phyloP scores from a whole-genome alignment of 2,888 invertebrate species.

The Nysson spinosus region DNA sequence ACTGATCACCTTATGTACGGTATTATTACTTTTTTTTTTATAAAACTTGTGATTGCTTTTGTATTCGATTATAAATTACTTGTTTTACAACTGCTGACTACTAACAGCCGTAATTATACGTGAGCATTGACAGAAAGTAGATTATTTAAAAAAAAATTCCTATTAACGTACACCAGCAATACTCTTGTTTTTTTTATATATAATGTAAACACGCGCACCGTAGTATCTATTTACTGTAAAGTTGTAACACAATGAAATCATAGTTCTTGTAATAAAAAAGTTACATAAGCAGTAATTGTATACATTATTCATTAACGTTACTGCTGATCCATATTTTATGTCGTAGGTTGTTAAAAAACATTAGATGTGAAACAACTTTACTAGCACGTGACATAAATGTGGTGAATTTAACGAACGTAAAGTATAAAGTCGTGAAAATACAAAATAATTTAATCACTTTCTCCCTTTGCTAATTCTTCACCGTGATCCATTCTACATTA shows the following conservation, averaged over 20 bases:
- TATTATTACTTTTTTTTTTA: constrained; percentile 26
- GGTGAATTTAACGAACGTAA: constrained; percentile 23
- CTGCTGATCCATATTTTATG: constrained; percentile 19
- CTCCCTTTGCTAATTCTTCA: constrained; percentile 23
- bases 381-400: constrained; percentile 22
- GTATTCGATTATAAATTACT: constrained; percentile 38
- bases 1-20: constrained; percentile 46
- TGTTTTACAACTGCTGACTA: constrained; percentile 43
- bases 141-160: too few relatives aligned
- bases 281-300: constrained; percentile 11
- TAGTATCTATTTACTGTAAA: constrained; percentile 12
- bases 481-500: constrained; percentile 12
- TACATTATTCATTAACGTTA: constrained; percentile 22
- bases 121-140: constrained; percentile 46
- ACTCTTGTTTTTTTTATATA: too few relatives aligned
- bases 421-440: constrained; percentile 22
- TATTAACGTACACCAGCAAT: too few relatives aligned
- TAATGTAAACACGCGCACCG: constrained; percentile 23
- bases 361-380: constrained; percentile 10
- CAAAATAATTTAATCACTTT: constrained; percentile 41
- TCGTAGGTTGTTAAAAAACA: constrained; percentile 16
- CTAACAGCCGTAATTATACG: constrained; percentile 49
- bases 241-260: constrained; percentile 25
- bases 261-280: constrained; percentile 16
- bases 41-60: constrained; percentile 48